These are phyloP conservation scores for Catalaphyllia jardinei DNA, from an alignment of 64 coral and sea anemone species.

Conservation along the genomic window DNA sequence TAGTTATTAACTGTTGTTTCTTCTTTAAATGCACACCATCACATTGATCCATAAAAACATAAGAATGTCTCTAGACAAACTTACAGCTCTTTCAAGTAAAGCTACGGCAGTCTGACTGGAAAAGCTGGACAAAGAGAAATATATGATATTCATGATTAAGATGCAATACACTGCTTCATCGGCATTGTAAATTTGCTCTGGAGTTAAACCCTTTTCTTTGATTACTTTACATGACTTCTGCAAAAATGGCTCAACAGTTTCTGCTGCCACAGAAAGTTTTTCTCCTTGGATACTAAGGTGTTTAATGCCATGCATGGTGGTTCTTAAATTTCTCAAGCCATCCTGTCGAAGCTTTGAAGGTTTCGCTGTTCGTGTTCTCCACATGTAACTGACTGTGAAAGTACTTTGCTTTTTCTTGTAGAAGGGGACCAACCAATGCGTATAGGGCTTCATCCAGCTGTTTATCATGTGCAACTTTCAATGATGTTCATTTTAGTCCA, in stretches of 20 bases:
- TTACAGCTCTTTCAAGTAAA: no score
- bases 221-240: conserved; percentile 45
- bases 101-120: no score
- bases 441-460: neutral
- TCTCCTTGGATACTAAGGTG: conserved; percentile 35
- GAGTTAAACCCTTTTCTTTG: conserved; percentile 17
- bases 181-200: conserved; percentile 25
- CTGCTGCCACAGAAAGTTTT: conserved; percentile 28
- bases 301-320: conserved; percentile 29
- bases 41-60: no score
- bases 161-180: no score
- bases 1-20: no score
- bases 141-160: no score
- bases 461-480: neutral
- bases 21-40: no score
- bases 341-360: conserved; percentile 28
- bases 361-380: neutral
- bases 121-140: no score
- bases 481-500: neutral
- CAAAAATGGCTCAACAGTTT: conserved; percentile 45
- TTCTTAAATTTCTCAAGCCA: conserved; percentile 40
- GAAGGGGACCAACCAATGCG: neutral
- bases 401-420: neutral
- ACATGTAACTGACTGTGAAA: conserved; percentile 4
- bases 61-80: no score